Percentiles rank a stretch among this genome's conserved stretches.
phyloP scores from a whole-genome alignment of 2,113 vertebrate genomes.

The Zonotrichia leucophrys region DNA sequence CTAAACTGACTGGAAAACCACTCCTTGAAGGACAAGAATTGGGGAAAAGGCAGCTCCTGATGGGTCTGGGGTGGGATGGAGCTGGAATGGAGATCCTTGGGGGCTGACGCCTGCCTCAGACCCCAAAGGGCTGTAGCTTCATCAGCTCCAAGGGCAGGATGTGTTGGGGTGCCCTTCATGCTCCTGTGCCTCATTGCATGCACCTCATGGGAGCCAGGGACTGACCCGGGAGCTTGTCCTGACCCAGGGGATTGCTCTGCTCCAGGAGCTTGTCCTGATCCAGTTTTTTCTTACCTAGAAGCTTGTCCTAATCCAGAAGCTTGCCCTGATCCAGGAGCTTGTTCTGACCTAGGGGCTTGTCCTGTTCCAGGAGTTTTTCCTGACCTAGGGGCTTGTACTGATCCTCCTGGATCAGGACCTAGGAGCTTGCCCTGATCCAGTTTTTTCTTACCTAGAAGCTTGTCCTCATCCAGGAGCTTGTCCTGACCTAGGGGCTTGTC shows the following conservation, averaged over 20 bases:
- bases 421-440: too few relatives aligned
- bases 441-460: too few relatives aligned
- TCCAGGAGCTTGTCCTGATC: background rate
- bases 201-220: background rate
- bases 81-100: background rate
- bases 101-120: background rate
- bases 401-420: too few relatives aligned
- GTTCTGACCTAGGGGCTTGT: background rate
- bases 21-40: background rate
- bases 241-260: rapidly evolving
- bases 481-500: rapidly evolving
- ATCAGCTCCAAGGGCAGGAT: rapidly evolving
- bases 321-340: background rate
- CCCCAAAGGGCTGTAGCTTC: background rate
- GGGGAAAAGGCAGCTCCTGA: background rate
- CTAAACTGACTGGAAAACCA: background rate
- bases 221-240: background rate
- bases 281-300: too few relatives aligned
- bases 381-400: rapidly evolving
- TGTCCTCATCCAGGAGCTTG: background rate
- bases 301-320: too few relatives aligned
- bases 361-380: rapidly evolving
- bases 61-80: background rate
- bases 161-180: background rate
- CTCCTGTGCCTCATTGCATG: background rate